These are phyloP conservation scores for Macrotus californicus DNA, from an alignment of 2,113 vertebrate species.

Conservation along the genomic window DNA sequence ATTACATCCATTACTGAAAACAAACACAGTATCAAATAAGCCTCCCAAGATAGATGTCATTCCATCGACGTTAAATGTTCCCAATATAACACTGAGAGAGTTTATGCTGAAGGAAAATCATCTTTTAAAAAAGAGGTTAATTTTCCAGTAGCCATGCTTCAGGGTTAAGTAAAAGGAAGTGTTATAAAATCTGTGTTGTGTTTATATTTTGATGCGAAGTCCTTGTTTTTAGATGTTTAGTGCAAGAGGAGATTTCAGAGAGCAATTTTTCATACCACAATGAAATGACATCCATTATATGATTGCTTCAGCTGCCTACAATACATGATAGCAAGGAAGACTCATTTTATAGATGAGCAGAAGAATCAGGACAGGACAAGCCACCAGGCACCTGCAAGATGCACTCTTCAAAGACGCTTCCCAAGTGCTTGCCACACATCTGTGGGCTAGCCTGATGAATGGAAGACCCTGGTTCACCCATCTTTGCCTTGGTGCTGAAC, in stretches of 20 bases:
- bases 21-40: background rate
- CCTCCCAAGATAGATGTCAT: background rate
- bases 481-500: background rate
- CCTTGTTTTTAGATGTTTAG: background rate
- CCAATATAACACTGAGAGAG: background rate
- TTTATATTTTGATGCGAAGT: background rate
- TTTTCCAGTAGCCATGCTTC: background rate
- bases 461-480: background rate
- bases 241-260: background rate
- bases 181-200: background rate
- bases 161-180: background rate
- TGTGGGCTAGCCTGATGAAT: background rate
- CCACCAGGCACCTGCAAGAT: background rate
- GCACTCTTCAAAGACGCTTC: background rate
- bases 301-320: background rate
- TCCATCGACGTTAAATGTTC: background rate
- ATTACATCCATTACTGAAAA: background rate
- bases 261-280: background rate
- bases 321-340: background rate
- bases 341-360: background rate
- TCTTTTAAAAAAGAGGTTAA: background rate
- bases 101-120: background rate
- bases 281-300: background rate
- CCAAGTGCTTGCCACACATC: background rate
- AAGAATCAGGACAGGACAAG: background rate